A percentile compares a stretch with the other conserved stretches of the same genome.
phyloP scores from a whole-genome alignment of 1,140 invertebrate species.

The Drosophila kanapiae region DNA sequence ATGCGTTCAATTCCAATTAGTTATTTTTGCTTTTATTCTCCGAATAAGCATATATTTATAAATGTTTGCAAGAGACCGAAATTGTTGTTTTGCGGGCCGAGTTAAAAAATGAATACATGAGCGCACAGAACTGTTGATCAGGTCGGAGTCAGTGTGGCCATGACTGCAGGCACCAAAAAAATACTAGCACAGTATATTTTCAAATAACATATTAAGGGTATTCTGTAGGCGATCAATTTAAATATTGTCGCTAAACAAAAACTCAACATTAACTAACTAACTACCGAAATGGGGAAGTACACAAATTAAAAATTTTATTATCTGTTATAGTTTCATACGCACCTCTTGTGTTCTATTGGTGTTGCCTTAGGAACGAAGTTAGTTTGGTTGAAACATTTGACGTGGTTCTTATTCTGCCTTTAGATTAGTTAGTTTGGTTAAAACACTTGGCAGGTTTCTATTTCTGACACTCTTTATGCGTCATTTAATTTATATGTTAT shows the following conservation, averaged over 20 bases:
- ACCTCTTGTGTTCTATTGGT: too few species aligned
- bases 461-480: too few species aligned
- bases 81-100: slow-evolving; percentile 33
- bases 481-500: too few species aligned
- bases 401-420: too few species aligned
- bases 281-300: too few species aligned
- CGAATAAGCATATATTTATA: background rate
- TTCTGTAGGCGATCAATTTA: background rate
- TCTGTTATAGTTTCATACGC: too few species aligned
- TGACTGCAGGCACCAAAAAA: background rate
- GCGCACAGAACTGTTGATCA: slow-evolving; percentile 6
- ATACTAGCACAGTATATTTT: background rate
- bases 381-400: too few species aligned
- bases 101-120: slow-evolving; percentile 22
- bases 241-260: background rate
- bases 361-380: too few species aligned
- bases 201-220: background rate
- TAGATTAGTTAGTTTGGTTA: too few species aligned
- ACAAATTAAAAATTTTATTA: too few species aligned
- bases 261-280: background rate
- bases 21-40: slow-evolving; percentile 14
- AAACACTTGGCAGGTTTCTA: too few species aligned
- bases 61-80: background rate
- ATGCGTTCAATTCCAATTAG: slow-evolving; percentile 37
- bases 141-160: slow-evolving; percentile 1